Conservation (phyloP, 2,797 vertebrate species). For the Sphaeramia orbicularis region DNA sequence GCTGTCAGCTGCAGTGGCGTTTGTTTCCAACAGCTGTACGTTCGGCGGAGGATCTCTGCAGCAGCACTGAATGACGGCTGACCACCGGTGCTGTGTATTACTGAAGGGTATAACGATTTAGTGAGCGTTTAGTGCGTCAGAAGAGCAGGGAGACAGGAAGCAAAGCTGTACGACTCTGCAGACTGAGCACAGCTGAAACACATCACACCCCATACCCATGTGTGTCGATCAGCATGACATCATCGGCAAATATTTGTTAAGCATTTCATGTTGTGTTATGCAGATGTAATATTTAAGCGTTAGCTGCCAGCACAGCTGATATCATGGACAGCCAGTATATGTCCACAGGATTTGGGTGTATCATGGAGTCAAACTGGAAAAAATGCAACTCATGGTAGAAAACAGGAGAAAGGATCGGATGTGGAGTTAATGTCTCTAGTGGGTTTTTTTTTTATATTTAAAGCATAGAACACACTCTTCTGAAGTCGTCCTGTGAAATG, state of each 20-base stretch:
- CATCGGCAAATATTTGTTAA: constrained; percentile 44
- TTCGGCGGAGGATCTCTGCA: background rate
- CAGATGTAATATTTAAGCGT: constrained; percentile 25
- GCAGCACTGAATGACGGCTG: constrained; percentile 1
- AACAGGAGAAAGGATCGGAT: background rate
- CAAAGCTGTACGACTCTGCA: background rate
- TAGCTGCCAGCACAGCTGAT: constrained; percentile 55
- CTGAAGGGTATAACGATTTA: background rate
- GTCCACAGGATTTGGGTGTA: constrained; percentile 28
- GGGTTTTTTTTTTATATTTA: background rate
- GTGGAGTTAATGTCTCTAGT: background rate
- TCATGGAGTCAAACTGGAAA: constrained; percentile 3
- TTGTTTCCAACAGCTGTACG: background rate
- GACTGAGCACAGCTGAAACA: constrained; percentile 46
- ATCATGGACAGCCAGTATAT: constrained; percentile 27
- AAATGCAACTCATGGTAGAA: background rate
- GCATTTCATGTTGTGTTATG: constrained; percentile 10
- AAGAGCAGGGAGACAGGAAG: constrained; percentile 21
- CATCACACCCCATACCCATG: constrained; percentile 31
- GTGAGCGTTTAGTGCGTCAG: background rate
- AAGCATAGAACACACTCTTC: background rate
- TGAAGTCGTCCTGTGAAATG: background rate
- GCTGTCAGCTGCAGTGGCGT: background rate
- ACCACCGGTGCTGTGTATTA: background rate
- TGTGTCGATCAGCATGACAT: constrained; percentile 37